These are phyloP conservation scores for Podargus strigoides DNA, from an alignment of 2,797 vertebrate species.

Conservation along the genomic window DNA sequence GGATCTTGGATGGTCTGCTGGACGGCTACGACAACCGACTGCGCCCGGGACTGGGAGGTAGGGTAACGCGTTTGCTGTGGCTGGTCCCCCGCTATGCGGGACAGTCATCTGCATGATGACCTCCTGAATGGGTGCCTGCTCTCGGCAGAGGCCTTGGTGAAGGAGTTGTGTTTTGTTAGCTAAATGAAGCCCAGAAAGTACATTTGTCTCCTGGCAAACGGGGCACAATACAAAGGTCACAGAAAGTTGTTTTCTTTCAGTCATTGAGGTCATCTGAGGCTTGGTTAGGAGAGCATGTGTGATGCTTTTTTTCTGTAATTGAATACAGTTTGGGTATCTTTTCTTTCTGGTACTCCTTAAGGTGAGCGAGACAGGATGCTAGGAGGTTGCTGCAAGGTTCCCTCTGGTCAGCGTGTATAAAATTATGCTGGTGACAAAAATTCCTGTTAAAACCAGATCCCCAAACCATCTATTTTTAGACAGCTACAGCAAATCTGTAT, in stretches of 20 bases:
- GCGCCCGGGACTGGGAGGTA: conserved; percentile 91
- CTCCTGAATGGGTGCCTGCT: not conserved
- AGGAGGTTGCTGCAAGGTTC: not conserved
- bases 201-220: not conserved
- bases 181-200: not conserved
- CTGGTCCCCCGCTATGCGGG: fast-evolving
- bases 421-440: not conserved
- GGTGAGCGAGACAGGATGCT: not conserved
- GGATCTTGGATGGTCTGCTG: conserved; percentile 89
- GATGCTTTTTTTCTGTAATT: not conserved
- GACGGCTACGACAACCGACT: conserved; percentile 94
- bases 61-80: fast-evolving
- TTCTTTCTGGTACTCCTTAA: not conserved
- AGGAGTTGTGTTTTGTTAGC: not conserved
- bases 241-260: not conserved
- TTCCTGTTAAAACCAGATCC: conserved; percentile 1
- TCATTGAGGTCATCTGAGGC: not conserved
- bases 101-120: fast-evolving
- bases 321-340: not conserved
- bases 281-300: not conserved
- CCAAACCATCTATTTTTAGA: not conserved
- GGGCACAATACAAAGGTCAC: not conserved
- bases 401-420: conserved; percentile 20
- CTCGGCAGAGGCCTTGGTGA: fast-evolving
- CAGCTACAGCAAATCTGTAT: conserved; percentile 11